Evolutionary conservation across 2,113 vertebrate genomes (phyloP), one percentile per base, ranked within the genome.

Genomic region (Elgaria multicarinata): DNA sequence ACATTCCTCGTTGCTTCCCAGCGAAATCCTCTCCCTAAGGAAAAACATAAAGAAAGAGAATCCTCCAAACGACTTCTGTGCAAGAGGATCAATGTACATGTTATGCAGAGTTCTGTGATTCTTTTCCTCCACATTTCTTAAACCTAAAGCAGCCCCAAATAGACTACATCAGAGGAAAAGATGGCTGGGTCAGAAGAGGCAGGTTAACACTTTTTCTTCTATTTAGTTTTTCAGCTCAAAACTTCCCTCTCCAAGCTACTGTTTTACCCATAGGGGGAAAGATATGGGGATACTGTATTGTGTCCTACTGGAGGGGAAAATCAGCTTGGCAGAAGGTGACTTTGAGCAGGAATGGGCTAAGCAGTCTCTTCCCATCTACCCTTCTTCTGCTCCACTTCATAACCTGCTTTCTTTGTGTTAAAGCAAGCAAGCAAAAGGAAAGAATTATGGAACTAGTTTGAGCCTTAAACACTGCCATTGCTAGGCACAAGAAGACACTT

Each of bases 401-500:
- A 50, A 50, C 46, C 46, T 50, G 46, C 8, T 50, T 50, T 50
- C 46, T 50, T 50, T 50, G 46, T 50, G 46, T 50, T 3, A 50
- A 50, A 50, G 46, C 3, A 8, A 50, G 46, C 3, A 50, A 50
- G 46, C 3, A 8, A 50, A 8, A 50, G 46, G 8, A 50, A 50
- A 50, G 46, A 50, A 50, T 50, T 50, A 50, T 50, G 46, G 46
- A 50, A n/a, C 33, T 5, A 42, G 9, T 42, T 83, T 83, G 5
- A 83, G 39, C 81, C 14, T 83, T 39, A 8, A n/a, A 7, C 87
- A 83, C 90, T 86, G 64, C 14, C 2, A 26, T 82, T 4, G 33
- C 3, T 92, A 62, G 91, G 85, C 20, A 8, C 72, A 89, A 90
- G 42, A 28, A 92, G 33, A 42, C 24, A 92, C 81, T 93, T 81